A percentile compares a stretch with the other conserved stretches of the same genome.
phyloP scores from a whole-genome alignment of 2,888 invertebrate species.

The Sinotaia quadrata region DNA sequence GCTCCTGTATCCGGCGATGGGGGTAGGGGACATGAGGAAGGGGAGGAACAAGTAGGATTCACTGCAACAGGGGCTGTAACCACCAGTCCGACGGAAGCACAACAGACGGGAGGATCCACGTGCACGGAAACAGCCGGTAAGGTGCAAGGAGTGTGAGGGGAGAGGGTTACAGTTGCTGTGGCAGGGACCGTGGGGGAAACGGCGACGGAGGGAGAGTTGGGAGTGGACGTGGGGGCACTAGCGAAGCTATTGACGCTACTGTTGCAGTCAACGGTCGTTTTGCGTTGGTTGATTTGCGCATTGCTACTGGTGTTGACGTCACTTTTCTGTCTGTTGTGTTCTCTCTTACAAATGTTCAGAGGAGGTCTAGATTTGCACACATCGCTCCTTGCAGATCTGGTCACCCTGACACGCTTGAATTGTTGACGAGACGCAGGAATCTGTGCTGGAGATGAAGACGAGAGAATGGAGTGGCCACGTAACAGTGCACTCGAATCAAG shows the following conservation, averaged over 20 bases:
- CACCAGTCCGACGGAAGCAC: no score
- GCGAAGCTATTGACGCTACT: neutral
- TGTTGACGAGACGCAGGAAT: no score
- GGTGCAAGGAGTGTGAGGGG: no score
- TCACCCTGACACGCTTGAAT: neutral
- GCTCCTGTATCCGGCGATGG: neutral
- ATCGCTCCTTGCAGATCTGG: neutral
- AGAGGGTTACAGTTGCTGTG: no score
- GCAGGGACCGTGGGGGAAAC: neutral
- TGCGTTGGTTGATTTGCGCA: neutral
- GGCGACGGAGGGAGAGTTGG: neutral
- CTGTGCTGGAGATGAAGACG: conserved; percentile 14
- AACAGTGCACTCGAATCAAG: neutral
- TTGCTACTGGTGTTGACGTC: neutral
- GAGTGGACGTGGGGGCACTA: neutral
- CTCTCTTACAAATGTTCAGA: no score
- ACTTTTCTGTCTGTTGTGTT: no score
- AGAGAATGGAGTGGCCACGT: conserved; percentile 12
- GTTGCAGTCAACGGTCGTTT: neutral
- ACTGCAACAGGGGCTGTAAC: neutral
- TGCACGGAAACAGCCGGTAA: no score
- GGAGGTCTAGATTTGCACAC: no score
- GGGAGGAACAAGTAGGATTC: neutral
- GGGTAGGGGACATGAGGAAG: no score
- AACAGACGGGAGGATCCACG: no score